These are phyloP conservation scores for Diarsia dahlii DNA, from an alignment of 2,888 invertebrate genomes.

Conservation along the genomic window DNA sequence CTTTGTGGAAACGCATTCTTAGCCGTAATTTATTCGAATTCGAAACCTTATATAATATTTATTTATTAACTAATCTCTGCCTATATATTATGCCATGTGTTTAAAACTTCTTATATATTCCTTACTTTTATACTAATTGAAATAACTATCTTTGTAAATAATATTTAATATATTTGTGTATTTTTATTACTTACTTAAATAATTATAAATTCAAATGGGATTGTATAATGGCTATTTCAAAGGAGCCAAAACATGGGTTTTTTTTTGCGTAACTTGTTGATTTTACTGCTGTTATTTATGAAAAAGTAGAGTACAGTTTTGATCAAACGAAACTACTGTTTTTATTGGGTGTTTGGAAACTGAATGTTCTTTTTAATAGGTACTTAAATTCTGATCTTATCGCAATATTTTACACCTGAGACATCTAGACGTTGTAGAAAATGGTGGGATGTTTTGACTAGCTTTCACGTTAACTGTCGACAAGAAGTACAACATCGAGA, in stretches of 20 bases:
- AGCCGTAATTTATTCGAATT: neutral
- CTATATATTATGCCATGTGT: neutral
- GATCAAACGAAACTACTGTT: neutral
- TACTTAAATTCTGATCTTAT: neutral
- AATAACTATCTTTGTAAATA: neutral
- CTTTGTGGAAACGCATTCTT: neutral
- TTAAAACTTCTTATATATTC: neutral
- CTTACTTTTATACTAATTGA: conserved; percentile 11
- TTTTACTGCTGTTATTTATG: too few species aligned
- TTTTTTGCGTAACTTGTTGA: too few species aligned
- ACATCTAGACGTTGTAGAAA: neutral
- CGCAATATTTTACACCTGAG: neutral
- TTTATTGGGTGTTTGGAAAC: neutral
- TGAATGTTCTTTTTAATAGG: neutral
- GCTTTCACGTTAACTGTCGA: neutral
- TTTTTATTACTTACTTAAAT: conserved; percentile 7
- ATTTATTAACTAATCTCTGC: neutral
- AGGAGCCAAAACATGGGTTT: too few species aligned
- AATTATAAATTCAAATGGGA: neutral
- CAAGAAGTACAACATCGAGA: neutral
- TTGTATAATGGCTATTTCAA: neutral
- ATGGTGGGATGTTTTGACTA: neutral
- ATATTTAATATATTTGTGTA: neutral
- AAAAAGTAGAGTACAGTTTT: too few species aligned
- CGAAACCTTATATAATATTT: neutral